These are phyloP conservation scores for Melanotus villosus DNA, from an alignment of 2,888 invertebrate genomes.

Conservation along the genomic window DNA sequence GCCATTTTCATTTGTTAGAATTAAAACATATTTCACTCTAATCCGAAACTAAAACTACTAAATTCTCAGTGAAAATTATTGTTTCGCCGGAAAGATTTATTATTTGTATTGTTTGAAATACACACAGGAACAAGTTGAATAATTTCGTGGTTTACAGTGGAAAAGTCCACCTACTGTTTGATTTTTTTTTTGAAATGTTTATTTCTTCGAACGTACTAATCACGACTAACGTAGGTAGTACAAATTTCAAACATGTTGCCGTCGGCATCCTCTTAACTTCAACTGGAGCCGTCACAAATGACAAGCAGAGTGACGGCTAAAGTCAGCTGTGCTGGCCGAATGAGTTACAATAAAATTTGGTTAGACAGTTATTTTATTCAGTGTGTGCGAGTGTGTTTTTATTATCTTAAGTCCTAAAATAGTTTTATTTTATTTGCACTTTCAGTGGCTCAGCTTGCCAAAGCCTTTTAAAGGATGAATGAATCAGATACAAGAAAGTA, in stretches of 20 bases:
- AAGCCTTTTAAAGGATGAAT: not conserved
- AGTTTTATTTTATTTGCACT: constrained; percentile 34
- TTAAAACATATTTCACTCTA: no score
- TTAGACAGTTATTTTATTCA: constrained; percentile 15
- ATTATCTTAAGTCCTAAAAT: constrained; percentile 28
- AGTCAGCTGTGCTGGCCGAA: constrained; percentile 44
- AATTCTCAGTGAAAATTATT: no score
- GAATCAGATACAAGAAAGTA: not conserved
- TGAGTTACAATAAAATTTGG: constrained; percentile 39
- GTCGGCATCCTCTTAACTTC: constrained; percentile 43
- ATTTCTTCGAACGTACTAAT: constrained; percentile 23
- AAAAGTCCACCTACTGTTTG: no score
- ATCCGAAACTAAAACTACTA: no score
- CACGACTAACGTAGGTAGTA: constrained; percentile 23
- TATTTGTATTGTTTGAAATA: no score
- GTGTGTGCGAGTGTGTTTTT: constrained; percentile 8
- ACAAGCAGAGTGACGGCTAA: constrained; percentile 42
- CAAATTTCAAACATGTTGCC: constrained; percentile 42
- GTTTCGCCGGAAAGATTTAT: no score
- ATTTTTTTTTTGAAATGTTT: constrained; percentile 5
- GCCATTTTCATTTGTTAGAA: no score
- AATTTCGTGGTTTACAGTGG: no score
- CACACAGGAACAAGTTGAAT: no score
- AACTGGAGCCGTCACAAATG: constrained; percentile 37
- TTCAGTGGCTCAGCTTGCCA: not conserved